Base-by-base conservation (phyloP, 2,797 vertebrate species). In the Pyrrhura leucotis region DNA sequence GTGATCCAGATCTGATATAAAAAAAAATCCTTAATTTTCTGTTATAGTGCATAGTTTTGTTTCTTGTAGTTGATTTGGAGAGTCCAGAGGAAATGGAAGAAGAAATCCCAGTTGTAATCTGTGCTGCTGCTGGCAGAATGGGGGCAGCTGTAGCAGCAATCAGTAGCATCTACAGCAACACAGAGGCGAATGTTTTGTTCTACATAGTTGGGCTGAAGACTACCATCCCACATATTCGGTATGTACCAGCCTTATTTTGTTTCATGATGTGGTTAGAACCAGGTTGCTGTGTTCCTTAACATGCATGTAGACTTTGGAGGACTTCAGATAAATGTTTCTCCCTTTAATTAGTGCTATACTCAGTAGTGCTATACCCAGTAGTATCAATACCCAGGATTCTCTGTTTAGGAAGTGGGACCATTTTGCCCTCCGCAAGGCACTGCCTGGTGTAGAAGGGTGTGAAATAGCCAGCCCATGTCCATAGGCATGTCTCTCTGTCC, bases 161-260 rank as follows among this genome's bases (percentile, higher is more conserved):
- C 97, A 99, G 99, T 83, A 99, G 99, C 89, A 96, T 99, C 97
- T 97, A 98, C 71, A 99, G 99, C 98, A 99, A 99, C 98, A 99
- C 99, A 0, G 97, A 98, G 0, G 98, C 99, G 48, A 98, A 94
- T 6, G 97, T 99, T 77, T 94, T 99, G 85, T 99, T 99, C 98
- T 99, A 99, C 37, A 97, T 99, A 6, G 98, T 99, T 7, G 99
- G 99, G 6, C 97, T 99, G 56, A 98, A 98, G 47, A 98, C 99
- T 65, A 98, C 98, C 2, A 97, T 99, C 72, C 97, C 97, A 28
- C 98, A 98, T 51, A 98, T 98, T 45, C 98, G 98, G 99, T 99
- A 90, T 10, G 4, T 44, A 39, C 21, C 61, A 44, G 61, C 29
- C 40, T 59, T 25, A 47, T 21, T 72, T 42, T 69, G 25, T 28